Percentiles rank a stretch among this genome's conserved stretches.
phyloP scores from a whole-genome alignment of 2,888 invertebrate genomes.

The Chouioia cunea region DNA sequence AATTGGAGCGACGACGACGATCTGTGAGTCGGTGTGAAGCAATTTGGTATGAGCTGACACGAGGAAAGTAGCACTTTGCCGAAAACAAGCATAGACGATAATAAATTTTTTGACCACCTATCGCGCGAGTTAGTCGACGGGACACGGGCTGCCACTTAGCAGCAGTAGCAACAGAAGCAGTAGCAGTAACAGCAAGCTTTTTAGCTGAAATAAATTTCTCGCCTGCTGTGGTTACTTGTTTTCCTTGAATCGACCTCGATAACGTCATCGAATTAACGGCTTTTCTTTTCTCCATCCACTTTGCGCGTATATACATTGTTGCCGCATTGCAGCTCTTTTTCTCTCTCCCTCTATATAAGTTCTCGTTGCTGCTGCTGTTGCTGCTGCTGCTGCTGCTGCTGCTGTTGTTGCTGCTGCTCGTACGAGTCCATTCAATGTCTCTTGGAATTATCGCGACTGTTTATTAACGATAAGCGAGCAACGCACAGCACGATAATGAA shows the following conservation, averaged over 20 bases:
- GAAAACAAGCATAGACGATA: neutral
- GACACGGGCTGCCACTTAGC: conserved; percentile 65
- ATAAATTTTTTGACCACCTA: conserved; percentile 21
- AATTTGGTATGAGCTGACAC: too few species aligned
- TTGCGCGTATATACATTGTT: neutral
- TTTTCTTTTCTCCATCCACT: neutral
- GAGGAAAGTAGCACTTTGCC: too few species aligned
- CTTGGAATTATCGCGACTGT: neutral
- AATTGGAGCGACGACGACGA: too few species aligned
- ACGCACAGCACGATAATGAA: neutral
- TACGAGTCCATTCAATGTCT: neutral
- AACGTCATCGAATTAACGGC: neutral
- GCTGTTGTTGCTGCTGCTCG: neutral
- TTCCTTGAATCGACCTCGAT: neutral
- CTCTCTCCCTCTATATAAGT: too few species aligned
- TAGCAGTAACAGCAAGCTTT: conserved; percentile 55
- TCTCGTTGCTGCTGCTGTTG: too few species aligned
- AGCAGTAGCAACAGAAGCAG: conserved; percentile 53
- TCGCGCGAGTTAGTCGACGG: neutral
- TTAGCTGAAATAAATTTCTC: conserved; percentile 45
- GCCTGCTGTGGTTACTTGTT: too few species aligned
- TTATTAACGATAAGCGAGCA: neutral
- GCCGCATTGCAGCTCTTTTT: neutral
- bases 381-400: too few species aligned
- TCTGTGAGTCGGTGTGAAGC: too few species aligned